Conservation (phyloP, 2,797 vertebrate species). For the Catostomus latipinnis region DNA sequence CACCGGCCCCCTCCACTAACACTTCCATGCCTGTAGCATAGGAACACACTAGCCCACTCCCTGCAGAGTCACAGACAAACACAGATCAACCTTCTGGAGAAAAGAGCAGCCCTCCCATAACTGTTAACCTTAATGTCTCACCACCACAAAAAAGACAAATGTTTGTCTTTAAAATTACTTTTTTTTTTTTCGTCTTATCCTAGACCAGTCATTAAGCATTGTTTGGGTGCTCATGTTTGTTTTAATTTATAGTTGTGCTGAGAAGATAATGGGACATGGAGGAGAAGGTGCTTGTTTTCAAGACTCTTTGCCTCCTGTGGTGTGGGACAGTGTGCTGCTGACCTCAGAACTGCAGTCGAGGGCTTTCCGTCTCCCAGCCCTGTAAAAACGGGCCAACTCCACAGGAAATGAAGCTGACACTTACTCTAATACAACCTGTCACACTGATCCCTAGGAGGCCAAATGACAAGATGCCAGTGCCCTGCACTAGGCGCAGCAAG, state of each 20-base stretch:
- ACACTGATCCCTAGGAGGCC: conserved; percentile 6
- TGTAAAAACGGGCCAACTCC: conserved; percentile 33
- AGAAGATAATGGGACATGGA: conserved; percentile 71
- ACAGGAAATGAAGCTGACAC: conserved; percentile 33
- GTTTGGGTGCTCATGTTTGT: conserved; percentile 76
- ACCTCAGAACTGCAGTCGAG: conserved; percentile 38
- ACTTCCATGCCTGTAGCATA: conserved; percentile 22
- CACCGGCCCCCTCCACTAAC: background rate
- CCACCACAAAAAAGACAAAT: background rate
- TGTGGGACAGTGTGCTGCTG: background rate
- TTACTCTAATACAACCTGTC: conserved; percentile 66
- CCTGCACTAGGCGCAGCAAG: conserved; percentile 7
- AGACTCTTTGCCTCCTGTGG: conserved; percentile 54
- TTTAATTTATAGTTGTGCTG: conserved; percentile 83
- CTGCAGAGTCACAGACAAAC: conserved; percentile 58
- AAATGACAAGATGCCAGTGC: conserved; percentile 37
- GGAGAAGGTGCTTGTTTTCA: conserved; percentile 51
- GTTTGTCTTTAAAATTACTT: conserved; percentile 65
- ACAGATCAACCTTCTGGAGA: conserved; percentile 61
- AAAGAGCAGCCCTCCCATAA: conserved; percentile 51
- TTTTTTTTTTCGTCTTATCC: conserved; percentile 58
- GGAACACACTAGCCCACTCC: conserved; percentile 55
- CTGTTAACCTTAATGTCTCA: conserved; percentile 35
- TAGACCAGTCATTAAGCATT: conserved; percentile 76
- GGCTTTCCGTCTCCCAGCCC: conserved; percentile 36